These are phyloP conservation scores for Koerneria pararmatus DNA, from an alignment of 2,888 invertebrate species.

Conservation along the genomic window DNA sequence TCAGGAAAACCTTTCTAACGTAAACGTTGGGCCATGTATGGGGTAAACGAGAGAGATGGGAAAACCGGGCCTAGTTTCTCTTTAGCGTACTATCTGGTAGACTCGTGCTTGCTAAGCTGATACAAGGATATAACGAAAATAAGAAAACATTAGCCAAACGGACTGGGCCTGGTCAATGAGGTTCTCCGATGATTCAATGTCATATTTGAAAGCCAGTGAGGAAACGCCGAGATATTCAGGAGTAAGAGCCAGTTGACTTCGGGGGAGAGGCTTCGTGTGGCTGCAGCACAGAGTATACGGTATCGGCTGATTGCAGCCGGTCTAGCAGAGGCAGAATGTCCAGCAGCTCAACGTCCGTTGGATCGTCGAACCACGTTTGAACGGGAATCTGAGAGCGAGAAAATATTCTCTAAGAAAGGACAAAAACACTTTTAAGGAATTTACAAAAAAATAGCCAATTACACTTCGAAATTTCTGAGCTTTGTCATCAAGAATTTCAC, in stretches of 20 bases:
- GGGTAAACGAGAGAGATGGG: too few species aligned
- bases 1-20: too few species aligned
- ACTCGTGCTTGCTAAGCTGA: too few species aligned
- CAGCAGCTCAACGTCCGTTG: slow-evolving; percentile 89
- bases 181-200: not conserved
- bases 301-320: slow-evolving; percentile 89
- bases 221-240: not conserved
- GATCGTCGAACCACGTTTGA: slow-evolving; percentile 99
- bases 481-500: not conserved
- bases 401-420: not conserved
- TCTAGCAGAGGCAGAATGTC: slow-evolving; percentile 97
- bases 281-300: slow-evolving; percentile 67
- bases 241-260: not conserved
- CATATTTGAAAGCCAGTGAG: not conserved
- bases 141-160: too few species aligned
- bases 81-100: too few species aligned
- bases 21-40: too few species aligned
- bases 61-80: too few species aligned
- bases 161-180: too few species aligned
- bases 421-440: not conserved
- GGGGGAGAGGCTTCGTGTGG: not conserved
- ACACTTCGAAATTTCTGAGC: not conserved
- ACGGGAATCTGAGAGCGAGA: slow-evolving; percentile 76
- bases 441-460: not conserved
- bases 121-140: too few species aligned